Base-by-base conservation (phyloP, 2,888 invertebrate species). In the Agapetus fuscipes region DNA sequence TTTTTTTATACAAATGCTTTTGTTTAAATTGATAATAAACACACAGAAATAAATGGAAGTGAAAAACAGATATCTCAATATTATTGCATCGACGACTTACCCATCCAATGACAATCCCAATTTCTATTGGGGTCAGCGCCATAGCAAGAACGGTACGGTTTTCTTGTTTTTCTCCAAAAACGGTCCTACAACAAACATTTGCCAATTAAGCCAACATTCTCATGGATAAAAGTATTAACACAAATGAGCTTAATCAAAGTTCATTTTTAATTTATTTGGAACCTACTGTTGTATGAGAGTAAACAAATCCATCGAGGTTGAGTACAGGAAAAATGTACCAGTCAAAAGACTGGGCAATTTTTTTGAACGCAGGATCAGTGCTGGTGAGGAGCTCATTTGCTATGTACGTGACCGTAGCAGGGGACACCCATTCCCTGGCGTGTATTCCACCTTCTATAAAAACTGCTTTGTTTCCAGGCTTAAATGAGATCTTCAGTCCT, bases 291-390 rank as follows among this genome's bases (percentile, higher is more conserved):
- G n/a, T n/a, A 51, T 78, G 78, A 0, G 79, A 74, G 51, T 76
- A 80, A 2, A 54, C 71, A 53, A 80, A 84, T 11, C 84, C 84
- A 61, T 84, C 84, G 17, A 83, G 81, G 56, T 85, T 85, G 2
- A 71, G 60, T 0, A 79, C 74, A 0, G 85, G 84, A 40, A 85
- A 67, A 43, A 86, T 69, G 52, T 83, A 79, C 82, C 83, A 86
- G 49, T 84, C 78, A 48, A 78, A 76, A 38, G 65, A 66, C 46
- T 81, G 74, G 2, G 80, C 76, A 50, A 83, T 56, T 6, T 60
- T 54, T 15, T 73, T 63, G 0, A 78, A 64, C 17, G 60, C 61
- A 2, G 66, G 49, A 46, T 80, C 68, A 1, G 54, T 53, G 25
- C 77, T 79, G 1, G 73, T 77, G n/a, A 84, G 57, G 11, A 86